Conservation (phyloP, 2,888 invertebrate genomes). For the Sphaerolaimus hirsutus region DNA sequence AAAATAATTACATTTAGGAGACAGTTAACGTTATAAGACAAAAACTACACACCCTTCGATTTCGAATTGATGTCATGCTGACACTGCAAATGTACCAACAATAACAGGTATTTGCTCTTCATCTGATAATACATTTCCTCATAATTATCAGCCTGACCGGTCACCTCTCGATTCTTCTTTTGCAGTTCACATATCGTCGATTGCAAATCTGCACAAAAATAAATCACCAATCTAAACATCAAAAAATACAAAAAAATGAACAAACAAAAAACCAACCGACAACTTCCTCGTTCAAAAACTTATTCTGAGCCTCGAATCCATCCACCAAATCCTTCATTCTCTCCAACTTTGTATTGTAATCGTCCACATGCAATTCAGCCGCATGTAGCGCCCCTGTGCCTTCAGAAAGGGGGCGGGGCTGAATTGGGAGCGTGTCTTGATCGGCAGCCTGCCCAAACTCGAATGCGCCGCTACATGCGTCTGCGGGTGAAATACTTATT, state of each 20-base stretch:
- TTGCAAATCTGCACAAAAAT: slow-evolving; percentile 14
- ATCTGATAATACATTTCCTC: slow-evolving; percentile 33
- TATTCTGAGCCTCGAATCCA: slow-evolving; percentile 33
- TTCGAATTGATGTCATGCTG: no score
- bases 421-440: no score
- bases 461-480: no score
- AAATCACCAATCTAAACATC: background rate
- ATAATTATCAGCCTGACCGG: slow-evolving; percentile 16
- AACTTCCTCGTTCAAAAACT: slow-evolving; percentile 34
- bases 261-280: slow-evolving; percentile 13
- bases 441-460: no score
- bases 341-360: slow-evolving; percentile 16
- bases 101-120: slow-evolving; percentile 33
- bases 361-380: no score
- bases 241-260: background rate
- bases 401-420: no score
- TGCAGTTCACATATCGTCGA: slow-evolving; percentile 18
- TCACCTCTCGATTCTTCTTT: slow-evolving; percentile 11
- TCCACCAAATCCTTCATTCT: slow-evolving; percentile 28
- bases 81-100: slow-evolving; percentile 26
- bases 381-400: no score
- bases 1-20: background rate
- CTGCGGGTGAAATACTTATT: no score
- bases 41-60: background rate
- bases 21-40: background rate